Evolutionary conservation across 1,140 invertebrate species (phyloP), one percentile per base, ranked within the genome.

Genomic region (Philotrypesis tridentata): DNA sequence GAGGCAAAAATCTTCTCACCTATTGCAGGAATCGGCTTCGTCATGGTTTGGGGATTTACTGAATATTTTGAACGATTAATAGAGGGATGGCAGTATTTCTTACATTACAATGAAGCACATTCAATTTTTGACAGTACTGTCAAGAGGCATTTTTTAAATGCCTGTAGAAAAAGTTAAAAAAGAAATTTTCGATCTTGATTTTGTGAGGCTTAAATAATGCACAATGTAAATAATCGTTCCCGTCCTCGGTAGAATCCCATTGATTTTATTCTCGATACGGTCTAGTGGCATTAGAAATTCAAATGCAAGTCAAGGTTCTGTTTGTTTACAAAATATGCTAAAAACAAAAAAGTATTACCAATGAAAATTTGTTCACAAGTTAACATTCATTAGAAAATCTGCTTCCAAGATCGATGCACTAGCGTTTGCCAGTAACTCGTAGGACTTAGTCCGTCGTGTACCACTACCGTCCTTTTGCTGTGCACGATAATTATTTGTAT

Each of bases 1-100:
- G 17, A 55, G 65, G n/a, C 70, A 63, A 82, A 77, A 76, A 77
- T 77, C 65, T 82, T 70, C 73, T 76, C 74, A 82, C 73, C 80
- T 72, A 33, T 67, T 27, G 33, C 23, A 60, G 17, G 31, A 29
- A 65, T 68, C 33, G 71, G 61, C 48, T 55, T 55, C n/a, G 48
- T 55, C 70, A 37, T 71, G 31, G 25, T 67, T 71, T 76, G 23
- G 60, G 67, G 31, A 17, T 61, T 71, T 77, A 82, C 55, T 81
- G 60, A 43, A 82, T 21, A 63, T 70, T 63, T 60, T 17, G 48
- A 63, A 60, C 77, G 80, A 82, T 77, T 82, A 67, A 82, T 82
- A 29, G 12, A 25, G 6, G 12, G 29, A 37, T n/a, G 55, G 14
- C 71, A 29, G 33, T n/a, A n/a, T 37, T 23, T 23, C 0, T 55